Evolutionary conservation across 2,888 invertebrate genomes (phyloP), one percentile per base, ranked within the genome.

Genomic region (Pollenia amentaria): DNA sequence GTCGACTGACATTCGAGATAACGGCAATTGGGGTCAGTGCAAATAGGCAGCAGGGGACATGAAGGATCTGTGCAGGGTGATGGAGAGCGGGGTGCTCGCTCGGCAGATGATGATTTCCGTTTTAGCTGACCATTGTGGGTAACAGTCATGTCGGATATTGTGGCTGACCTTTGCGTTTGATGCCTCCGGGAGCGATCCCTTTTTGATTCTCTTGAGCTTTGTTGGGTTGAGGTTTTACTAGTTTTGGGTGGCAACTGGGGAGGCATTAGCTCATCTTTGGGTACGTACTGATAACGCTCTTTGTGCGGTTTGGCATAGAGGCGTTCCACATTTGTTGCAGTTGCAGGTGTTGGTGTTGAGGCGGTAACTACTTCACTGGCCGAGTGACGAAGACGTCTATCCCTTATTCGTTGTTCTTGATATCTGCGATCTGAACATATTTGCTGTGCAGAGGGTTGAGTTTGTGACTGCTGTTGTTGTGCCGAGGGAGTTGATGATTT

Each of bases 111-210:
- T 8, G 93, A 93, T 88, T 93, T 93, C 3, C 93, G 91, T 82
- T 92, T 92, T 40, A 90, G 89, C 29, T 90, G 87, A 48, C 90
- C 90, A 51, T 90, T 89, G 12, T 90, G 91, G 60, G 91, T 91
- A 7, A 90, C 90, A 76, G 92, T 91, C 92, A 93, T 93, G 85
- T 93, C 93, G 14, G 93, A 91, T 10, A 93, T 93, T 18, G 93
- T 93, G 65, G 93, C 93, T 6, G 93, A 93, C 62, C 93, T 91
- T 79, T 93, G 93, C 42, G 93, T 93, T 88, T 93, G 93, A 89
- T 93, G 93, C 83, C 93, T 93, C 11, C 93, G 90, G 21, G 93
- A 93, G 9, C 93, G 91, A 82, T 93, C 93, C 11, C 91, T 90
- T 84, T 92, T 92, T 62, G 91, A 89, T 85, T 92, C 91, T 18